Percentiles rank a stretch among this genome's conserved stretches.
These are phyloP conservation scores for Clarias platycephalus DNA, from an alignment of 2,797 vertebrate genomes.

Conservation along the genomic window DNA sequence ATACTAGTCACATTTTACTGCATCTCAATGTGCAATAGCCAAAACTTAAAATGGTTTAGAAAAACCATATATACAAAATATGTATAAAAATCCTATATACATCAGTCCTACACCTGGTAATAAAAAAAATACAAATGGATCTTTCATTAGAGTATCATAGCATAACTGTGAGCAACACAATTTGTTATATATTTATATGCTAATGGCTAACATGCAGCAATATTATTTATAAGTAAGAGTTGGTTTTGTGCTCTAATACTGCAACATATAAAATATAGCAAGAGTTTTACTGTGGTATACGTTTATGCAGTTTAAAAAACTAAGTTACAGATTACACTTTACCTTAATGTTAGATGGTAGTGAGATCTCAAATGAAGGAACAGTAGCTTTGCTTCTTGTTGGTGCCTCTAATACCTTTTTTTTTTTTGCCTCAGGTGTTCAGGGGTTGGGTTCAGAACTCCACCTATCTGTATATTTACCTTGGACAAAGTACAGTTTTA, in stretches of 20 bases:
- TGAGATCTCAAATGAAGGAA: background rate
- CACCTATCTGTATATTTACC: background rate
- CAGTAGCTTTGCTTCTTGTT: background rate
- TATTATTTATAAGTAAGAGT: background rate
- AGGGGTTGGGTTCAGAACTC: constrained; percentile 3
- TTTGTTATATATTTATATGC: background rate
- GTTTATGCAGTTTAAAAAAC: background rate
- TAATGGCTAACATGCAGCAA: background rate
- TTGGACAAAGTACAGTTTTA: background rate
- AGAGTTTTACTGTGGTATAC: background rate
- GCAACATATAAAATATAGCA: background rate
- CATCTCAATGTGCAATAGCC: background rate
- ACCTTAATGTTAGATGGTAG: constrained; percentile 9
- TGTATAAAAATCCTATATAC: background rate
- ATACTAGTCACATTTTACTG: background rate
- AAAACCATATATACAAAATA: too few relatives aligned
- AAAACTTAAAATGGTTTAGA: background rate
- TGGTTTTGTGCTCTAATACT: background rate
- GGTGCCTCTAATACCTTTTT: background rate
- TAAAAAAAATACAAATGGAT: background rate
- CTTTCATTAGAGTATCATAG: background rate
- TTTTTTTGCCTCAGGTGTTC: constrained; percentile 9
- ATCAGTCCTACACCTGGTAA: background rate
- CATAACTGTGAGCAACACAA: background rate
- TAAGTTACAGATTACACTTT: background rate